Evolutionary conservation across 2,888 invertebrate genomes (phyloP).

Genomic region (Leptogaster cylindrica): DNA sequence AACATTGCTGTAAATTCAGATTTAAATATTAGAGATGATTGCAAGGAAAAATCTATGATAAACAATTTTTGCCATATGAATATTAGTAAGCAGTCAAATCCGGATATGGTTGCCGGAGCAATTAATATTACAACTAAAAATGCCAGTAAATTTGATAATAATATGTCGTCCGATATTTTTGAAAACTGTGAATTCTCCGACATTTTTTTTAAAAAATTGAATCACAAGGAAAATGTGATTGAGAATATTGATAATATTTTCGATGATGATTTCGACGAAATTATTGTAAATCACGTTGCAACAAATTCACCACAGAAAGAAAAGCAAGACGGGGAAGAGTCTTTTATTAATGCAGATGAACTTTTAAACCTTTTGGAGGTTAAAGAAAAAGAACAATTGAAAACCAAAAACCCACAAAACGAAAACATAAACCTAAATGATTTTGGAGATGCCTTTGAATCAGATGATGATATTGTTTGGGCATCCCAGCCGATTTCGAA

Average conservation of each 20-base stretch:
- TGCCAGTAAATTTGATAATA: neutral
- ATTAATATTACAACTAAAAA: too few relatives aligned
- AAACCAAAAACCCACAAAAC: conserved; percentile 49
- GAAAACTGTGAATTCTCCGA: conserved; percentile 26
- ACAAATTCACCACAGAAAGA: conserved; percentile 42
- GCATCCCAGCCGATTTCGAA: neutral
- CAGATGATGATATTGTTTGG: conserved; percentile 39
- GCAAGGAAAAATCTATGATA: too few relatives aligned
- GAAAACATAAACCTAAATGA: conserved; percentile 63
- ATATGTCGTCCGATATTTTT: conserved; percentile 15
- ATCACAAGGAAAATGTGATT: neutral
- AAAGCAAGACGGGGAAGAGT: neutral
- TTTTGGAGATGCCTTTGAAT: conserved; percentile 64
- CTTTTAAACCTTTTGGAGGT: too few relatives aligned
- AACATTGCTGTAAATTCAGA: too few relatives aligned
- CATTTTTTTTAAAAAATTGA: too few relatives aligned
- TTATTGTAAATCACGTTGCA: conserved; percentile 46
- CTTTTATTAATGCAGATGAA: neutral
- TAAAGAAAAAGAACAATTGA: neutral
- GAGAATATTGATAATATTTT: conserved; percentile 41
- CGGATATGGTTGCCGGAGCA: too few relatives aligned
- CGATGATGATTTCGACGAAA: conserved; percentile 49
- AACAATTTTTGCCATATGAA: too few relatives aligned
- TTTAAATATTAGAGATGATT: too few relatives aligned
- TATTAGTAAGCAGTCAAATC: too few relatives aligned